Percentiles rank a stretch among this genome's conserved stretches.
Evolutionary conservation across 1,140 invertebrate genomes (phyloP).

Genomic region (Oscheius sp.): DNA sequence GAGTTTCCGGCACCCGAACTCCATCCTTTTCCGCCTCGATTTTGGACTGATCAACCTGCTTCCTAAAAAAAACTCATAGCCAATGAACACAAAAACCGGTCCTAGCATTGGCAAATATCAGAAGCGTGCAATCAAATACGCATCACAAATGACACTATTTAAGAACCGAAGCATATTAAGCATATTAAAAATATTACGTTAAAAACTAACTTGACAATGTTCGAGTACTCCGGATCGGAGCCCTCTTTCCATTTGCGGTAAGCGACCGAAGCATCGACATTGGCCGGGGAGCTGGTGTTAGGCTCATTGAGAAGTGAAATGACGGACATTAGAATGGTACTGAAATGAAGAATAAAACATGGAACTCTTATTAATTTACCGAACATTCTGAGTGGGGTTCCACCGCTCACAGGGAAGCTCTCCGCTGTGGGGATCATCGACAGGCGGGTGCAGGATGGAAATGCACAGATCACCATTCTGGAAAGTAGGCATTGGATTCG

Average conservation of each 20-base stretch:
- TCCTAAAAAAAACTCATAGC: constrained; percentile 44
- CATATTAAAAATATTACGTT: not conserved
- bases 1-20: constrained; percentile 88
- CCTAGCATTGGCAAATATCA: too few species aligned
- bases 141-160: too few species aligned
- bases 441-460: constrained; percentile 95
- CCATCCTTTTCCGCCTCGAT: constrained; percentile 92
- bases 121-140: too few species aligned
- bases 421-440: constrained; percentile 97
- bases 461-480: constrained; percentile 98
- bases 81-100: too few species aligned
- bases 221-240: constrained; percentile 98
- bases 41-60: constrained; percentile 86
- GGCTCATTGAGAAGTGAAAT: constrained; percentile 98
- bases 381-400: constrained; percentile 99
- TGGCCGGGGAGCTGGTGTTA: constrained; percentile 97
- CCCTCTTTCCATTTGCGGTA: constrained; percentile 95
- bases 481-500: constrained; percentile 61
- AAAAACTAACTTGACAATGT: constrained; percentile 82
- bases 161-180: too few species aligned
- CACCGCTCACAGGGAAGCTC: constrained; percentile 97
- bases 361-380: constrained; percentile 58
- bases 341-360: not conserved
- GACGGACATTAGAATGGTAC: constrained; percentile 90
- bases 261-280: constrained; percentile 99